These are phyloP conservation scores for Euura lappo DNA, from an alignment of 1,140 invertebrate genomes.

Conservation along the genomic window DNA sequence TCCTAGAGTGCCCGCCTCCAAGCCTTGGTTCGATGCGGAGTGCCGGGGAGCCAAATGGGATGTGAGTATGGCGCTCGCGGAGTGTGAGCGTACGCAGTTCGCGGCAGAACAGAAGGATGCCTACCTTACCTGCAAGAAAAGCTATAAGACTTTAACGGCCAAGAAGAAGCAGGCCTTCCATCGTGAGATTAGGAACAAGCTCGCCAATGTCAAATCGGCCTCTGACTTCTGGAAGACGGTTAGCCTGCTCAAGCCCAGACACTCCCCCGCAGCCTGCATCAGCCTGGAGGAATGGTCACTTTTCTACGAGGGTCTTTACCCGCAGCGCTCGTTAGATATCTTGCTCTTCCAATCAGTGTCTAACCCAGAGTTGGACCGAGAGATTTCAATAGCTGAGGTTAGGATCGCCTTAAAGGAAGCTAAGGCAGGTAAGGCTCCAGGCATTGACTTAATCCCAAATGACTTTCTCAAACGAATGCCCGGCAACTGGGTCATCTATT, in stretches of 20 bases:
- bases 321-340: too few relatives aligned
- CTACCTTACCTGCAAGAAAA: too few relatives aligned
- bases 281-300: not conserved
- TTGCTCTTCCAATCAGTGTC: too few relatives aligned
- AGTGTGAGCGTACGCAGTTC: not conserved
- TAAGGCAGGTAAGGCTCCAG: not conserved
- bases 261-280: too few relatives aligned
- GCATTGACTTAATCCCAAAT: not conserved
- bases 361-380: too few relatives aligned
- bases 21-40: not conserved
- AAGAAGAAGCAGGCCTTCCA: too few relatives aligned
- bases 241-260: too few relatives aligned
- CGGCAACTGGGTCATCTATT: constrained; percentile 14
- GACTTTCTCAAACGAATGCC: constrained; percentile 18
- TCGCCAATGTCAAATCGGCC: too few relatives aligned
- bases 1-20: not conserved
- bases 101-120: too few relatives aligned
- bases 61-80: not conserved
- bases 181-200: too few relatives aligned
- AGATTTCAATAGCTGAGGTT: not conserved
- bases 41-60: not conserved
- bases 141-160: too few relatives aligned
- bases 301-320: not conserved
- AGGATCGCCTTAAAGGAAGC: not conserved
- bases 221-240: too few relatives aligned